Conservation (phyloP, 2,113 vertebrate species). For the Otus sunia region DNA sequence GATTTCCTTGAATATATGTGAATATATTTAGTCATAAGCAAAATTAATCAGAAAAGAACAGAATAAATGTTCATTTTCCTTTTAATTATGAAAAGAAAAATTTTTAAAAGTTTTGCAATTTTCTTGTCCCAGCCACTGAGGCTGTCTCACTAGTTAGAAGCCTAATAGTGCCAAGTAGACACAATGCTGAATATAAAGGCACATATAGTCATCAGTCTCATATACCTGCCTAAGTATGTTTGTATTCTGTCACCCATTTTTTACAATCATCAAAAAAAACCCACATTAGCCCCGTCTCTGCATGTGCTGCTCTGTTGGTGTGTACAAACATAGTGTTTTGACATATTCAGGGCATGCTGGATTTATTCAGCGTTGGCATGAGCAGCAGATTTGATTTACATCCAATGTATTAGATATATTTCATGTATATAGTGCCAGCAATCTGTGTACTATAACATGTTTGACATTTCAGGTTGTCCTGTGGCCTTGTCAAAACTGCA, state of each 20-base stretch:
- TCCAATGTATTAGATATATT: neutral
- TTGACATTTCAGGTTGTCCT: conserved; percentile 10
- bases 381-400: neutral
- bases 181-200: neutral
- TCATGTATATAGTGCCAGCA: neutral
- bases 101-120: neutral
- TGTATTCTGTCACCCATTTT: neutral
- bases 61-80: neutral
- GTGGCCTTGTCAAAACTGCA: conserved; percentile 2
- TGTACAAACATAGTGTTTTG: neutral
- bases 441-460: neutral
- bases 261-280: neutral
- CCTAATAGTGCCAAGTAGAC: neutral
- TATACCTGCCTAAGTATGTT: neutral
- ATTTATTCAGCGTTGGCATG: neutral
- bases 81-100: neutral
- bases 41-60: neutral
- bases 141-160: neutral
- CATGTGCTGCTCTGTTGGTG: neutral
- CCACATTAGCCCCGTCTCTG: neutral
- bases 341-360: conserved; percentile 21
- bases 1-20: neutral
- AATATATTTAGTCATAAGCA: neutral
- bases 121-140: neutral
- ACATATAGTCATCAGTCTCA: neutral